phyloP scores from a whole-genome alignment of 2,113 vertebrate species.

The Xenotilapia flavipinnis region DNA sequence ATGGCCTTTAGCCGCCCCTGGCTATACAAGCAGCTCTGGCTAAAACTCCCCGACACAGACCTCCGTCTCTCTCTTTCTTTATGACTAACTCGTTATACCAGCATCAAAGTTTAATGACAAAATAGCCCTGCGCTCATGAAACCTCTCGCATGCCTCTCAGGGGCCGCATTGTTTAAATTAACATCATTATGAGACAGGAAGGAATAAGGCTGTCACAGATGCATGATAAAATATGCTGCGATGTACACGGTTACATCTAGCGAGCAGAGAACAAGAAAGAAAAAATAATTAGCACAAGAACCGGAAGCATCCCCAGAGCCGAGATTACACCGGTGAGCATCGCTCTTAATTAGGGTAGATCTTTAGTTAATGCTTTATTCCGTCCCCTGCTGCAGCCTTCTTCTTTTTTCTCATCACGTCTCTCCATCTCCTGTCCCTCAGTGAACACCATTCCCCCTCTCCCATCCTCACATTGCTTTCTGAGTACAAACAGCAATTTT shows the following conservation, averaged over 20 bases:
- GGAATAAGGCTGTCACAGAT: background rate
- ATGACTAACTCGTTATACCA: slow-evolving; percentile 60
- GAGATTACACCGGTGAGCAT: slow-evolving; percentile 42
- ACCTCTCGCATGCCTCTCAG: slow-evolving; percentile 14
- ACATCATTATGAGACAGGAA: slow-evolving; percentile 13
- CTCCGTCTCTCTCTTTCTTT: slow-evolving; percentile 14
- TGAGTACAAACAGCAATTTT: slow-evolving; percentile 1
- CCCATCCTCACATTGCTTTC: background rate
- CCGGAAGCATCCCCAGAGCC: slow-evolving; percentile 34
- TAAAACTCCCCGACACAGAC: background rate
- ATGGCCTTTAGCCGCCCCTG: slow-evolving; percentile 38
- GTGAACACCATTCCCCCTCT: background rate
- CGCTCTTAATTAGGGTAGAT: slow-evolving; percentile 56
- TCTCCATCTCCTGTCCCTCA: background rate
- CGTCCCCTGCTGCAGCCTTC: slow-evolving; percentile 38
- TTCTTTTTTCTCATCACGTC: slow-evolving; percentile 9
- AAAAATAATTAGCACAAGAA: slow-evolving; percentile 49
- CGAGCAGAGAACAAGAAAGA: slow-evolving; percentile 5
- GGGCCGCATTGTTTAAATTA: slow-evolving; percentile 40
- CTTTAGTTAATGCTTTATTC: slow-evolving; percentile 47
- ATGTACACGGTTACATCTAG: slow-evolving; percentile 21
- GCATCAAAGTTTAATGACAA: slow-evolving; percentile 66
- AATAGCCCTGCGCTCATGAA: slow-evolving; percentile 37
- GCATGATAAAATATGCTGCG: background rate
- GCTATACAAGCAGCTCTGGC: slow-evolving; percentile 33